Evolutionary conservation across 1,140 invertebrate species (phyloP), one percentile per base, ranked within the genome.

Genomic region (Notospermus geniculatus): DNA sequence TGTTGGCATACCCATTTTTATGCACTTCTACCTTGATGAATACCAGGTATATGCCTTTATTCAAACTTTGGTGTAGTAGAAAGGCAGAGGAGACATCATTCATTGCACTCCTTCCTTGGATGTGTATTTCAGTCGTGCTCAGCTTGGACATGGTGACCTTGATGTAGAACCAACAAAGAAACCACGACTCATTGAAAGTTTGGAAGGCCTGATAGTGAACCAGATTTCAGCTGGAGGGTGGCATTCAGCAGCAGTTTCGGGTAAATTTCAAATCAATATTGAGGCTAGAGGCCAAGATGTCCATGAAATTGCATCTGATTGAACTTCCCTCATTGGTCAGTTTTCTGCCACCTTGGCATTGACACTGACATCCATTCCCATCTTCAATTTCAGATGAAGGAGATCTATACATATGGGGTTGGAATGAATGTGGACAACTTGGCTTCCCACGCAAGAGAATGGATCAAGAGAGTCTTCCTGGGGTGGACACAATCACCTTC

Each of bases 401-500:
- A 29, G 86, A 86, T 65, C 73, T 94, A 11, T 93, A 88, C 74
- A 85, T 88, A 39, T 95, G 91, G 83, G 93, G 93, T 4, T 92
- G 90, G 89, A 95, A 94, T 80, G 86, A 87, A 69, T 89, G 87
- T 75, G 88, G 89, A 1, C 92, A 95, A 79, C 72, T 91, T 22
- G 92, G 89, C 19, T 76, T 86, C 23, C 82, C 84, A 36, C 71
- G 57, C 68, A 75, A 54, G 66, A 76, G 59, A 58, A 59, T 52
- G 36, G 36, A 36, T 4, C 32, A 36, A 4, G 4, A n/a, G n/a
- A n/a, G 19, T 43, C 11, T 9, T 5, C 46, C 25, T 23, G n/a
- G 19, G n/a, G 43, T 58, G 23, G 66, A 66, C 2, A n/a, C 41
- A 50, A 65, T 71, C 5, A 66, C 69, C 17, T 19, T 72, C 15